Conservation (phyloP, 1,140 invertebrate species). For the Parapsyche elsis region DNA sequence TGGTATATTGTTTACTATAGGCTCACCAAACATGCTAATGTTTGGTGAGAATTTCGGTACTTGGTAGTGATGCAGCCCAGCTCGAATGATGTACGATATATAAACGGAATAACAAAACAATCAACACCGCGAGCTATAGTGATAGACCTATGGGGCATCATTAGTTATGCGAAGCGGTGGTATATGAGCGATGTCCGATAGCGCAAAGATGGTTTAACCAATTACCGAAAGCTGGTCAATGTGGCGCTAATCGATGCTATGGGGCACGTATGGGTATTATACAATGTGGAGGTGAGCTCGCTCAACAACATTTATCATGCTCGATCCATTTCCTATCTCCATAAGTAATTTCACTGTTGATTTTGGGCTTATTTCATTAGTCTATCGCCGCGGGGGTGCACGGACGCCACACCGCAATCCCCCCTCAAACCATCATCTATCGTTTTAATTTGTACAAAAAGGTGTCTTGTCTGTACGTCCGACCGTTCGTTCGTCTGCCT, state of each 20-base stretch:
- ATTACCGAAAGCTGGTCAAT: constrained; percentile 48
- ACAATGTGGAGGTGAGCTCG: too few relatives aligned
- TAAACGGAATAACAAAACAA: constrained; percentile 35
- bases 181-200: constrained; percentile 33
- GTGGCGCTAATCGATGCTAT: constrained; percentile 38
- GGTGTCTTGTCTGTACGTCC: constrained; percentile 35
- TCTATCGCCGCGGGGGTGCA: constrained; percentile 62
- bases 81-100: constrained; percentile 6
- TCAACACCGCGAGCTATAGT: constrained; percentile 36
- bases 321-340: constrained; percentile 45
- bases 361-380: constrained; percentile 70
- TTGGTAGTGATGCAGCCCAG: too few relatives aligned
- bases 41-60: too few relatives aligned
- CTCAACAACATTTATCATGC: constrained; percentile 42
- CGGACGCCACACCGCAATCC: background rate
- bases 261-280: constrained; percentile 13
- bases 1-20: too few relatives aligned
- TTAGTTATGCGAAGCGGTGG: background rate
- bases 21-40: too few relatives aligned
- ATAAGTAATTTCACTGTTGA: constrained; percentile 62
- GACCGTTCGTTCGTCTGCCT: constrained; percentile 16
- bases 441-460: constrained; percentile 52
- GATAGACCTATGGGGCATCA: too few relatives aligned
- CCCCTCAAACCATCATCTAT: constrained; percentile 28
- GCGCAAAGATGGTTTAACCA: constrained; percentile 46